Evolutionary conservation across 2,888 invertebrate species (phyloP), one percentile per base, ranked within the genome.

Genomic region (Yponomeuta plumbellus): DNA sequence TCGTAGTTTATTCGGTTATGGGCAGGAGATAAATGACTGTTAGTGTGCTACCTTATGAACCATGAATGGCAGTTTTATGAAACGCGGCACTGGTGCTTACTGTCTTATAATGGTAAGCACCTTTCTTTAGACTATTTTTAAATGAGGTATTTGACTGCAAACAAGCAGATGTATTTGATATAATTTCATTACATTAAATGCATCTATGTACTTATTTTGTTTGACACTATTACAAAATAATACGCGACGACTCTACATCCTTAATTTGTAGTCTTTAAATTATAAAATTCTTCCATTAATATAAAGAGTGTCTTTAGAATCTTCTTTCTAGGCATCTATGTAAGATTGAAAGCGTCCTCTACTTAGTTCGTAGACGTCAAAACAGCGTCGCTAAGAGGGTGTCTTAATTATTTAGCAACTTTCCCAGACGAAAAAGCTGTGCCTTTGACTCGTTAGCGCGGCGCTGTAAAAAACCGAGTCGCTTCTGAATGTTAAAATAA

Each of bases 341-440:
- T 80, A 85, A n/a, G n/a, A n/a, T n/a, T n/a, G n/a, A n/a, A n/a
- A 86, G 44, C 84, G 82, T 78, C 78, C 72, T 69, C 72, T 77
- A 80, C 82, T 85, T 80, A 80, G 79, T 74, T 71, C 68, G 72
- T 73, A 78, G 77, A 80, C 84, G 82, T 81, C 76, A 79, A 85
- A 85, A 78, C 79, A 73, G 77, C 85, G 86, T 86, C 86, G 79
- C 81, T 86, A 83, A 85, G 83, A 79, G 80, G 78, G 77, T 81
- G 77, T 81, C 83, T 90, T 90, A 88, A 89, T 90, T 86, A 90
- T 91, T 90, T 85, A 89, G 83, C 80, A 88, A 86, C 84, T 89
- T 88, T 86, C 44, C 85, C 83, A 86, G 83, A 85, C 81, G 86
- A 81, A 74, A 79, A 83, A 83, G 88, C 86, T 83, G 85, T 85